Evolutionary conservation across 37 sponge, comb jelly and placozoan genomes (phyloP), one percentile per base, ranked within the genome.

Genomic region (Bolinopsis microptera): DNA sequence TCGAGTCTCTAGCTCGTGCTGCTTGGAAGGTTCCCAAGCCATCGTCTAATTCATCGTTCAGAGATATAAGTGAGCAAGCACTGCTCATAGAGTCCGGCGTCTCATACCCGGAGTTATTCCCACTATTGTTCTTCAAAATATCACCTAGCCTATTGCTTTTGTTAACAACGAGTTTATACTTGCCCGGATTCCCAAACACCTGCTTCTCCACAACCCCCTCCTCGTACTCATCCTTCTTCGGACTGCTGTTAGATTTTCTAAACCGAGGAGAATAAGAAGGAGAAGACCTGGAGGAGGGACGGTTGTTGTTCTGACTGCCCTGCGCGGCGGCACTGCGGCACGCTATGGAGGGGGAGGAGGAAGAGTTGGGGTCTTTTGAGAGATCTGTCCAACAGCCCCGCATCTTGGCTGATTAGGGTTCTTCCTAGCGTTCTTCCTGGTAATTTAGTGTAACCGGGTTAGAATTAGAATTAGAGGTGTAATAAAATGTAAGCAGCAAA

Each of bases 351-450:
- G 31, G 75, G 18, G 75, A 72, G 13, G 61, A 48, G 31, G 26
- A 28, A 21, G 31, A 30, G 26, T n/a, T 72, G 3, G 26, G 2
- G 3, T 30, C 75, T 28, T 72, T 72, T 5, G 75, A 72, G n/a
- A 72, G 75, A 72, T 72, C 75, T 5, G 75, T 72, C 75, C 75
- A 72, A 28, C 75, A 72, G 3, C 75, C 75, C 26, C 75, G 75
- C 75, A 72, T 72, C 26, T 28, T 72, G 18, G 31, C 26, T 3
- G 31, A 8, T n/a, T 13, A 67, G 68, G 21, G 13, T 67, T 13
- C 21, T 67, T 22, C 68, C 21, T 67, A 67, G 21, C n/a, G n/a
- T n/a, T n/a, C n/a, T n/a, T n/a, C n/a, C n/a, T n/a, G n/a, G n/a
- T n/a, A n/a, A n/a, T n/a, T n/a, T n/a, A n/a, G n/a, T n/a, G n/a